phyloP scores from a whole-genome alignment of 1,140 invertebrate genomes.

The Heterodera carotae region DNA sequence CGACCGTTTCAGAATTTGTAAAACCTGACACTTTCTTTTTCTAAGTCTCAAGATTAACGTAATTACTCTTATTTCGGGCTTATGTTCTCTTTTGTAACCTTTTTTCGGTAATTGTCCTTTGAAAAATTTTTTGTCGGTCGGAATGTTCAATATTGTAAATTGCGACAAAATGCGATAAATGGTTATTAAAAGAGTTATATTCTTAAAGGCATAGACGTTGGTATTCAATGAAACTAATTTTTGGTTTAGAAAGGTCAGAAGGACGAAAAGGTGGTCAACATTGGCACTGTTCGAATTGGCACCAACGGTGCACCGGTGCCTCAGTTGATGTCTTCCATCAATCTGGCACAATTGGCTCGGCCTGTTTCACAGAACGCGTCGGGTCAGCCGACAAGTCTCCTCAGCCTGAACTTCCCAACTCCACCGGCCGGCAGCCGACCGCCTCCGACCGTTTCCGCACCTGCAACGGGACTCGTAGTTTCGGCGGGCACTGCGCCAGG shows the following conservation, averaged over 20 bases:
- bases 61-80: no score
- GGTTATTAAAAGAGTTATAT: no score
- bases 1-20: no score
- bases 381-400: conserved; percentile 37
- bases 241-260: conserved; percentile 36
- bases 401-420: conserved; percentile 39
- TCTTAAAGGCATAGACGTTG: no score
- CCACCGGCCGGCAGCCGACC: conserved; percentile 5
- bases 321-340: conserved; percentile 67
- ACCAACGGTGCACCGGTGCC: conserved; percentile 72
- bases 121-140: no score
- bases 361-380: conserved; percentile 5
- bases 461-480: not conserved
- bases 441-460: not conserved
- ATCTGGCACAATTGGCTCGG: conserved; percentile 66
- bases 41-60: no score
- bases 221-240: no score
- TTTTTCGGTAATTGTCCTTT: no score
- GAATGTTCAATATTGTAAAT: no score
- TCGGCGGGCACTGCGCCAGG: not conserved
- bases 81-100: no score
- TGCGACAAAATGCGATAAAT: not conserved
- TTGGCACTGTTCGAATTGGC: conserved; percentile 59
- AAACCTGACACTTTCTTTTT: no score
- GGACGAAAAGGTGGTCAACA: conserved; percentile 53